Base-by-base conservation (phyloP, 2,888 invertebrate genomes). In the Biston stratarius region DNA sequence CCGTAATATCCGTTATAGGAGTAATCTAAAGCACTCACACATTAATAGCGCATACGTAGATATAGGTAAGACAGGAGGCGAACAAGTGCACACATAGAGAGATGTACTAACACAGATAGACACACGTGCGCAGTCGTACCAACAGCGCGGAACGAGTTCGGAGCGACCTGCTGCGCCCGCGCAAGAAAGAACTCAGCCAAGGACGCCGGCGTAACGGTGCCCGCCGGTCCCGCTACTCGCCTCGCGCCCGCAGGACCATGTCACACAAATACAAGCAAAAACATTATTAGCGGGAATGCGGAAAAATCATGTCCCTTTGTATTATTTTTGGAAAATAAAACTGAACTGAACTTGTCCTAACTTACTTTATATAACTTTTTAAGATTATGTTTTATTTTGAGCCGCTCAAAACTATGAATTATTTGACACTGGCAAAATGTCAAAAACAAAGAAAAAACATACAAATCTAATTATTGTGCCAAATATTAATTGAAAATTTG, bases 161-260 rank as follows among this genome's bases (percentile, higher is more conserved):
- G 82, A 84, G 77, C 87, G 89, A 89, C 89, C 91, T 92, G 92
- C 90, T 89, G 90, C 87, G 88, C 85, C 85, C 86, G 87, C 83
- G 88, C 89, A 86, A 90, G 91, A 91, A 90, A 93, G 91, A 93
- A 93, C 92, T 93, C 93, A 94, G 93, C 93, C 93, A 94, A 94
- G 93, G 93, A 93, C 93, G 93, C 91, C 85, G 85, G 84, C 85
- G 89, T 94, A 94, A 94, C 93, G 93, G 93, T 90, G 80, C 82
- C 76, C 77, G 36, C 56, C 69, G 69, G 67, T 83, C 85, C 86
- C 86, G 82, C 83, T 86, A 85, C 77, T 72, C 76, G 64, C 76
- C 57, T 34, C 61, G 57, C 61, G 55, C 76, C 72, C 61, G 64
- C 72, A 71, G 79, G 79, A 78, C 66, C 55, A 42, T n/a, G 12